A percentile compares a stretch with the other conserved stretches of the same genome.
Conservation (phyloP, 2,797 vertebrate species). For the Siniperca scherzeri region DNA sequence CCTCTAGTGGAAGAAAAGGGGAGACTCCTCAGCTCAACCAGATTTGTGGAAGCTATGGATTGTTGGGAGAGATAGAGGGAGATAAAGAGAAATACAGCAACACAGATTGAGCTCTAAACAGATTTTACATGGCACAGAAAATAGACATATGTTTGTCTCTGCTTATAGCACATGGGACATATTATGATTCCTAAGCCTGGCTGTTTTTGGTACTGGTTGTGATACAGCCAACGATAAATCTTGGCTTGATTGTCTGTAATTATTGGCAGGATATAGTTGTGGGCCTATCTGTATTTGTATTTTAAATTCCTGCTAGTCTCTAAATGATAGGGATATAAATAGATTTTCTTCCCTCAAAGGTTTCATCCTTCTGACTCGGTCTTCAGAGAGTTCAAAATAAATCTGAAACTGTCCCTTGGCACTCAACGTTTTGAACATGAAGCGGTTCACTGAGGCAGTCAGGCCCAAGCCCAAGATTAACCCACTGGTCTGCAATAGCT, state of each 20-base stretch:
- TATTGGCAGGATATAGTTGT: slow-evolving; percentile 41
- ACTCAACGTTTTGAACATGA: slow-evolving; percentile 23
- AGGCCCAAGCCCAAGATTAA: slow-evolving; percentile 55
- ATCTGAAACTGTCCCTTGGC: slow-evolving; percentile 33
- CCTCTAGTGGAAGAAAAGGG: slow-evolving; percentile 57
- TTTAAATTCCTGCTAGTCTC: slow-evolving; percentile 24
- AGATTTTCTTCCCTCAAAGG: neutral
- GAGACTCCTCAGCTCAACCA: neutral
- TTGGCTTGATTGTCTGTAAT: slow-evolving; percentile 41
- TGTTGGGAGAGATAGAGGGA: slow-evolving; percentile 5
- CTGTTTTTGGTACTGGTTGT: slow-evolving; percentile 16
- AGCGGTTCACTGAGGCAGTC: slow-evolving; percentile 46
- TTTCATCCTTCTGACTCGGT: slow-evolving; percentile 22
- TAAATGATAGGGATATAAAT: slow-evolving; percentile 2
- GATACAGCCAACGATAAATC: slow-evolving; percentile 48
- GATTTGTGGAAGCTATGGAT: neutral
- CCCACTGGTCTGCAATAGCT: slow-evolving; percentile 46
- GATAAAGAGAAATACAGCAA: slow-evolving; percentile 21
- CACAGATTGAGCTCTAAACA: slow-evolving; percentile 26
- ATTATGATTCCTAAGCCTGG: slow-evolving; percentile 23
- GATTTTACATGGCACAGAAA: slow-evolving; percentile 19
- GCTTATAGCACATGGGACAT: slow-evolving; percentile 29
- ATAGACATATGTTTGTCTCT: slow-evolving; percentile 33
- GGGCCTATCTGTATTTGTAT: slow-evolving; percentile 36
- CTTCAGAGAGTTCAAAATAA: slow-evolving; percentile 25